Conservation (phyloP, 1,140 invertebrate genomes). For the Temnothorax nylanderi region DNA sequence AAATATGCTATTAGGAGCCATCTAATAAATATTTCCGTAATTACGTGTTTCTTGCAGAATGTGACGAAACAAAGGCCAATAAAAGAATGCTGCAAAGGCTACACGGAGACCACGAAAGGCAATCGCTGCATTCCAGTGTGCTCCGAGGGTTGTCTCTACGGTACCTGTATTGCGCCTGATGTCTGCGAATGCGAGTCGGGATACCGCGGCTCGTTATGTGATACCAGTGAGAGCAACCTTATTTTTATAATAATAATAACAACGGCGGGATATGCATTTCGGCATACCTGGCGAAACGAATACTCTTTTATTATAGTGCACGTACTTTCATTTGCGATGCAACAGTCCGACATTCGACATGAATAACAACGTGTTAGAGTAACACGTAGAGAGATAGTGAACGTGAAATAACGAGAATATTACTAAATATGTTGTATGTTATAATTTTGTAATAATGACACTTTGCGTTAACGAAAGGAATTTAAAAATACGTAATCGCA, state of each 20-base stretch:
- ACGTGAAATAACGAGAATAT: background rate
- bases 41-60: conserved; percentile 82
- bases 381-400: background rate
- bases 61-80: conserved; percentile 91
- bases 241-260: background rate
- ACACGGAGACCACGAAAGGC: conserved; percentile 87
- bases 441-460: no score
- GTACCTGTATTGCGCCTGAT: conserved; percentile 94
- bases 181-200: conserved; percentile 94
- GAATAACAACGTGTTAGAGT: background rate
- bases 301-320: background rate
- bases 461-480: no score
- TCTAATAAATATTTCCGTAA: no score
- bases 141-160: conserved; percentile 92
- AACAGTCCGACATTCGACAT: background rate
- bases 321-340: background rate
- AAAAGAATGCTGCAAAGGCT: conserved; percentile 94
- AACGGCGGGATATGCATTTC: background rate
- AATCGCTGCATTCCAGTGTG: conserved; percentile 93
- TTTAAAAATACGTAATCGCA: no score
- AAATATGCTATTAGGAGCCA: no score
- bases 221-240: conserved; percentile 91
- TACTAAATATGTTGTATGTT: no score
- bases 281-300: background rate
- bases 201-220: conserved; percentile 94